Evolutionary conservation across 53 echinoderm and acorn worm species (phyloP), one percentile per base, ranked within the genome.

Genomic region (Paracentrotus lividus): DNA sequence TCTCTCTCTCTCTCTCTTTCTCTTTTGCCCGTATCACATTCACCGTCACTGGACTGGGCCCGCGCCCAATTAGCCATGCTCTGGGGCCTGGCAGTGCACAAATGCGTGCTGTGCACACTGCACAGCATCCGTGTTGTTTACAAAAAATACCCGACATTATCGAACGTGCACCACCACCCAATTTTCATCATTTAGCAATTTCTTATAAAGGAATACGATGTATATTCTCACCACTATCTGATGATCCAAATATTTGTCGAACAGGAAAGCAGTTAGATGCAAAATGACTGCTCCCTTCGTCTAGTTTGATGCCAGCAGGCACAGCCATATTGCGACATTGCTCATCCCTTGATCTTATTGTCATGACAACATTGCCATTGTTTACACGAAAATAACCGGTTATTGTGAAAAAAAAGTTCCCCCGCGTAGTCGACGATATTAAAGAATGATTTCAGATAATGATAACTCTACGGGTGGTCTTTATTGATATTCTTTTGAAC

Each of bases 191-290:
- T 85, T 85, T 85, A 49, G 32, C 49, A 24, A 85, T 34, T 38
- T 38, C 15, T 38, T 20, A 5, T 6, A 36, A 72, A 38, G 2
- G 5, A 15, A 72, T 72, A 40, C 4, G 18, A 14, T 7, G 20
- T 34, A 53, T 34, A 88, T 57, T 61, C 94, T 78, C 95, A 98
- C 98, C 98, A 90, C 97, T 97, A 89, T 98, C 95, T 12, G 97
- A 93, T 55, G 93, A 85, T 66, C 97, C 94, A 67, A 98, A 96
- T 72, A 94, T 90, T 49, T 93, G 95, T 65, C 97, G 96, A 53
- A 96, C 98, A 23, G 98, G 98, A 68, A 98, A 98, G 92, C 98
- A 96, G 84, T 98, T 98, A 20, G 97, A 95, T 67, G 95, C 95
- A 94, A 96, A 98, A 65, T 95, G 93, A 33, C 96, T 94, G 51